These are phyloP conservation scores for Polia nebulosa DNA, from an alignment of 2,888 invertebrate species.

Conservation along the genomic window DNA sequence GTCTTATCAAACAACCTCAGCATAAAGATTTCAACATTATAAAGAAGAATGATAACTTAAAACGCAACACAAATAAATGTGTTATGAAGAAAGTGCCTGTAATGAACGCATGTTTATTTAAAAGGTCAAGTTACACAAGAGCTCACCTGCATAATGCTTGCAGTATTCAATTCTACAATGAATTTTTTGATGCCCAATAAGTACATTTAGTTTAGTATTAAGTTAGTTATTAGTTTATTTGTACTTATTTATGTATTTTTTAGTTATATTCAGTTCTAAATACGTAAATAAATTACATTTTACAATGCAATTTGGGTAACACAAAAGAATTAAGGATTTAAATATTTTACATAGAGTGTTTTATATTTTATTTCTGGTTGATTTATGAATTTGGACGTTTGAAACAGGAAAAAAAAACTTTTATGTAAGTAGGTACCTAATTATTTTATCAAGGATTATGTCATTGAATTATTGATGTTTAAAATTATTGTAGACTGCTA, in stretches of 20 bases:
- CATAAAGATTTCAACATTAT: neutral
- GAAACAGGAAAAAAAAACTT: neutral
- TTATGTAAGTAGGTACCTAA: too few species aligned
- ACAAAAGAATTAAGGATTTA: neutral
- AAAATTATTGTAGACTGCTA: neutral
- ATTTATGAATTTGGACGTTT: neutral
- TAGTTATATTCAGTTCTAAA: too few species aligned
- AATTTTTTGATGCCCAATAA: too few species aligned
- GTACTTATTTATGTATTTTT: too few species aligned
- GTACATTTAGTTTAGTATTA: too few species aligned
- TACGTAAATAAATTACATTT: too few species aligned
- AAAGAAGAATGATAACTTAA: neutral
- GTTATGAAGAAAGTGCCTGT: constrained; percentile 6
- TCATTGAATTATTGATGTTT: neutral
- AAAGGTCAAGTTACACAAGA: constrained; percentile 31
- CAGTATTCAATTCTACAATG: neutral
- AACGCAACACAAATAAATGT: neutral
- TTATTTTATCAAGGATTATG: neutral
- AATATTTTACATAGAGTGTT: neutral
- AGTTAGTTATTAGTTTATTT: too few species aligned
- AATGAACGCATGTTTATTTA: constrained; percentile 10
- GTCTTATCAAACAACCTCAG: neutral
- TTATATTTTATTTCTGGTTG: neutral
- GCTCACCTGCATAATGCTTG: neutral
- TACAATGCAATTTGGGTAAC: neutral